These are phyloP conservation scores for Hesperophylax magnus DNA, from an alignment of 1,140 invertebrate species.

Conservation along the genomic window DNA sequence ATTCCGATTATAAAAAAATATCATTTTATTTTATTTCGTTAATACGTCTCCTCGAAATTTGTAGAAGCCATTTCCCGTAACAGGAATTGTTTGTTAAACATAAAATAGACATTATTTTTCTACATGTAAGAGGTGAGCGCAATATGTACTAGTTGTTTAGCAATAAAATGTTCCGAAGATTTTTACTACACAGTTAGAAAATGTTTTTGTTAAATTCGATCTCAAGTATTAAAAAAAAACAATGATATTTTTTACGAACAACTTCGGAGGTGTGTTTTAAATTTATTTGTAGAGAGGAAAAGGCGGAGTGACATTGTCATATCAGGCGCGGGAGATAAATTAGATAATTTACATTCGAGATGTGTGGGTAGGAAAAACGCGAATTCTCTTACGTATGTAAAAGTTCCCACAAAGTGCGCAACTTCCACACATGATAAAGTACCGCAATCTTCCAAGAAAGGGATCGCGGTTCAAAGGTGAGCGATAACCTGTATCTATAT, in stretches of 20 bases:
- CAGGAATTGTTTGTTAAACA: no score
- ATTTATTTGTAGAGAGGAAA: neutral
- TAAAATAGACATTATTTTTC: no score
- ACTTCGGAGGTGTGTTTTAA: neutral
- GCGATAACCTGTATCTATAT: slow-evolving; percentile 44
- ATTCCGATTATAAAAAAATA: neutral
- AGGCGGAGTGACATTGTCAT: slow-evolving; percentile 21
- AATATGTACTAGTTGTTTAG: no score
- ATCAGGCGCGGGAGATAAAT: slow-evolving; percentile 18
- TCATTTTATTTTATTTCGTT: neutral
- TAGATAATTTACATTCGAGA: slow-evolving; percentile 39
- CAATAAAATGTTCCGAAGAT: no score
- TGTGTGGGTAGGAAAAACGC: slow-evolving; percentile 29
- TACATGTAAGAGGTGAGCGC: no score
- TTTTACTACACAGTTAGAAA: no score
- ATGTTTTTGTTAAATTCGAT: no score
- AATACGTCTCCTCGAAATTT: no score
- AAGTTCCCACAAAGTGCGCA: slow-evolving; percentile 27
- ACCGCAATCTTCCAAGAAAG: slow-evolving; percentile 24
- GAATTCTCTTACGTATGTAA: slow-evolving; percentile 39
- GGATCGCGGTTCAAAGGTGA: slow-evolving; percentile 45
- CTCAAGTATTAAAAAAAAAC: no score
- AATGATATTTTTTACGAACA: neutral
- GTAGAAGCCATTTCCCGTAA: no score
- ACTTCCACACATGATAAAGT: slow-evolving; percentile 27